Evolutionary conservation across 2,113 vertebrate species (phyloP), one percentile per base, ranked within the genome.

Genomic region (Oncorhynchus nerka): DNA sequence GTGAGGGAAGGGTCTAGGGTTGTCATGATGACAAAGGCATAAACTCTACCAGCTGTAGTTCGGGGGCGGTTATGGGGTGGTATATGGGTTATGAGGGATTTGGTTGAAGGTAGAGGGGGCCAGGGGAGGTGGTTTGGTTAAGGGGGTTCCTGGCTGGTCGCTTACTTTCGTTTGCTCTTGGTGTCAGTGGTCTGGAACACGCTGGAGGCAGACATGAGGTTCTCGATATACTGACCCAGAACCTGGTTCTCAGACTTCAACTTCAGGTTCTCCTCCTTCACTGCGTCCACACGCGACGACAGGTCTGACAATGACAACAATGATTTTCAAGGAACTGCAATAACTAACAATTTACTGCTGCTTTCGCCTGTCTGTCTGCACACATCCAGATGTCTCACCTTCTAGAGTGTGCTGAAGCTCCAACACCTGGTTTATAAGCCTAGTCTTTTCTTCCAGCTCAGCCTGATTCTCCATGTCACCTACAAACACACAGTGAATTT

Each of bases 171-270:
- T 80, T 89, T 91, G 82, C 96, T 95, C 91, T 99, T 99, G 85
- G 97, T 97, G 90, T 99, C 98, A 73, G 97, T 99, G 85, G 97
- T 98, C 92, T 99, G 98, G 85, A 99, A 89, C 22, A 88, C 89
- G 12, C 79, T 99, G 90, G 98, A 89, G 39, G 86, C 87, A 3
- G 88, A 87, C 88, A 90, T 85, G 9, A 85, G 82, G 67, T 87
- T 87, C 94, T 99, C 98, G 79, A 99, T 99, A 93, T 99, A 99
- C 81, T 99, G 98, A 86, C 98, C 98, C 20, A 99, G 94, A 89
- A 99, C 98, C 94, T 99, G 98, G 89, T 99, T 99, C 94, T 99
- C 98, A 22, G 97, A 99, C 92, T 99, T 99, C 71, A 99, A 91
- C 94, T 99, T 99, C 88, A 99, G 94, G 90, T 99, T 99, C 93